Evolutionary conservation across 1,140 invertebrate species (phyloP).

Genomic region (Diplogasteroides magnus): DNA sequence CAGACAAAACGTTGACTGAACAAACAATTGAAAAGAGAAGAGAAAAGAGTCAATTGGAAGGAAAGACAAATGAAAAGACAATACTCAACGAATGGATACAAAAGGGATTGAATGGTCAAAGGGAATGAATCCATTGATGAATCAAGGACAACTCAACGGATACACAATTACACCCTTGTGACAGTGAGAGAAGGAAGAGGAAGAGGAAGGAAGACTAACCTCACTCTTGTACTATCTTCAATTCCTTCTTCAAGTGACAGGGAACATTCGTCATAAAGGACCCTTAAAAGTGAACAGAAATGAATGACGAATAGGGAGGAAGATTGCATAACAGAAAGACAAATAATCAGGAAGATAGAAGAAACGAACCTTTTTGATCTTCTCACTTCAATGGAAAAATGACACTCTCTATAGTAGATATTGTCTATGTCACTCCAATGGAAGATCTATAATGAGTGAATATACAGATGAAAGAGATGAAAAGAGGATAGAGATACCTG

Average conservation of each 20-base stretch:
- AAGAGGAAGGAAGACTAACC: background rate
- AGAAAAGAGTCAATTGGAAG: too few species aligned
- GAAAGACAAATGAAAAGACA: background rate
- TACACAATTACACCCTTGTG: too few species aligned
- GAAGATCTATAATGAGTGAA: background rate
- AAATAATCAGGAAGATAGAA: background rate
- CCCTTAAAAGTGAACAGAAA: too few species aligned
- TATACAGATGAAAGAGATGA: background rate
- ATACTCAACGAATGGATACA: background rate
- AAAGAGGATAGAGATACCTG: background rate
- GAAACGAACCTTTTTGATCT: background rate
- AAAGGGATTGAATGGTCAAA: background rate
- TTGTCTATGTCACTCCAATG: background rate
- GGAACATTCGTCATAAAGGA: too few species aligned
- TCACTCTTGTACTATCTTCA: too few species aligned
- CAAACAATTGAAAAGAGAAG: too few species aligned
- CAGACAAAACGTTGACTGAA: too few species aligned
- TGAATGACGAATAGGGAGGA: background rate
- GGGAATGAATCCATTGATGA: too few species aligned
- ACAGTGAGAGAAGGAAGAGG: background rate
- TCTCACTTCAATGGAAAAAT: background rate
- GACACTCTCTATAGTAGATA: background rate
- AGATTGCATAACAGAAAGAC: too few species aligned
- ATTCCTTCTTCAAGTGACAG: too few species aligned
- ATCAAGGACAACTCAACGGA: too few species aligned